Percentiles rank a stretch among this genome's conserved stretches.
Conservation (phyloP, 2,797 vertebrate genomes). For the Poecilia picta region DNA sequence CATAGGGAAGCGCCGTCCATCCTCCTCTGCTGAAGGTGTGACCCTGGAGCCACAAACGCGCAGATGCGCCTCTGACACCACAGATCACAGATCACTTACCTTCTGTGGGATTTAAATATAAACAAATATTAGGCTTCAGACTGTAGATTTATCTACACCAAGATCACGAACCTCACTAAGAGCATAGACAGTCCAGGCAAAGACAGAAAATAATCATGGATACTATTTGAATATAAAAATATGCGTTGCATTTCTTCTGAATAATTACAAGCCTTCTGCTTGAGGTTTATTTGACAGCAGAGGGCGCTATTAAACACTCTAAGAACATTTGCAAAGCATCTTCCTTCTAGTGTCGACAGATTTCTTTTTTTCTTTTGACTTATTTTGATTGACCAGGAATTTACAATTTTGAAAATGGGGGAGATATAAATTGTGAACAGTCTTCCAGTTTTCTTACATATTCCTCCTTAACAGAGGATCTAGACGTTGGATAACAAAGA, state of each 20-base stretch:
- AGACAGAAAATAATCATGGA: neutral
- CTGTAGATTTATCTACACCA: fast-evolving
- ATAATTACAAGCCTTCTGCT: neutral
- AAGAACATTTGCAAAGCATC: neutral
- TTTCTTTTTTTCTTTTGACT: neutral
- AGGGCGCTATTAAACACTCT: conserved; percentile 34
- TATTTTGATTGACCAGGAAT: neutral
- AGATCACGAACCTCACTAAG: neutral
- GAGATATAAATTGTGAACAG: neutral
- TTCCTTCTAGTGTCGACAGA: neutral
- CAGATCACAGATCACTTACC: neutral
- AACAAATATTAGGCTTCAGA: neutral
- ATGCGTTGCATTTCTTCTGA: conserved; percentile 6
- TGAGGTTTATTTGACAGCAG: conserved; percentile 37
- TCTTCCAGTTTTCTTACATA: neutral
- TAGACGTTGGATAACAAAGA: neutral
- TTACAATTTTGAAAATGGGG: neutral
- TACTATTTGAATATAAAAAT: neutral
- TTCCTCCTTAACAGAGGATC: neutral
- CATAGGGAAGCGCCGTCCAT: conserved; percentile 3
- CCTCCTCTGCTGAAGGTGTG: conserved; percentile 49
- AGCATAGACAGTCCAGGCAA: neutral
- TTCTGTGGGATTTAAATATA: neutral
- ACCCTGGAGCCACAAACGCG: conserved; percentile 49
- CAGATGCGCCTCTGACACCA: conserved; percentile 44